These are phyloP conservation scores for Sisor rabdophorus DNA, from an alignment of 2,113 vertebrate species.

Conservation along the genomic window DNA sequence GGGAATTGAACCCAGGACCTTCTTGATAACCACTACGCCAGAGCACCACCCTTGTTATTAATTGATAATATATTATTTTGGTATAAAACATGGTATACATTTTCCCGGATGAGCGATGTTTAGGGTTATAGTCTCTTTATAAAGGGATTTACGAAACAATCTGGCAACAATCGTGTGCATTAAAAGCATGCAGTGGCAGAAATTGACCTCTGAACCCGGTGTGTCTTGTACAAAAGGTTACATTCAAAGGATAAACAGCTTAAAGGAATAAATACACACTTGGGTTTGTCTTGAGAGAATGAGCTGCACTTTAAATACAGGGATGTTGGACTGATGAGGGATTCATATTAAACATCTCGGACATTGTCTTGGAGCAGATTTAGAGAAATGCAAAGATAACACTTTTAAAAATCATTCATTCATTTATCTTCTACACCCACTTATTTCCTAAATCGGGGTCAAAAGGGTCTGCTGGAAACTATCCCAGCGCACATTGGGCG, in stretches of 20 bases:
- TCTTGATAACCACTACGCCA: no score
- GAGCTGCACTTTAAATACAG: not conserved
- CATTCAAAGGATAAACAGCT: not conserved
- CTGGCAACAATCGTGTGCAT: not conserved
- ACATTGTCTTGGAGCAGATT: no score
- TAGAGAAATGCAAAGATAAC: no score
- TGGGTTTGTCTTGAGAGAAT: not conserved
- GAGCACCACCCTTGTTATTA: no score
- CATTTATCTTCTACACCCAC: no score
- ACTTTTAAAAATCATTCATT: no score
- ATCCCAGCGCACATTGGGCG: no score
- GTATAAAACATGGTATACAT: not conserved
- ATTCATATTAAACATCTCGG: no score
- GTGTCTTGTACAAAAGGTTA: not conserved
- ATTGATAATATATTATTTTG: not conserved
- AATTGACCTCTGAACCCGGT: not conserved
- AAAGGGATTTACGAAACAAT: not conserved
- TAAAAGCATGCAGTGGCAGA: not conserved
- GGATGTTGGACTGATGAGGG: no score
- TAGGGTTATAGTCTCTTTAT: not conserved
- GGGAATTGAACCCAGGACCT: no score
- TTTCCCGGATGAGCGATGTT: accelerated
- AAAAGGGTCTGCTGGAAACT: no score
- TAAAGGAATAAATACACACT: not conserved
- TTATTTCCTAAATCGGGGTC: no score